A percentile compares a stretch with the other conserved stretches of the same genome.
Evolutionary conservation across 1,140 invertebrate species (phyloP).

Genomic region (Rhynchophorus ferrugineus): DNA sequence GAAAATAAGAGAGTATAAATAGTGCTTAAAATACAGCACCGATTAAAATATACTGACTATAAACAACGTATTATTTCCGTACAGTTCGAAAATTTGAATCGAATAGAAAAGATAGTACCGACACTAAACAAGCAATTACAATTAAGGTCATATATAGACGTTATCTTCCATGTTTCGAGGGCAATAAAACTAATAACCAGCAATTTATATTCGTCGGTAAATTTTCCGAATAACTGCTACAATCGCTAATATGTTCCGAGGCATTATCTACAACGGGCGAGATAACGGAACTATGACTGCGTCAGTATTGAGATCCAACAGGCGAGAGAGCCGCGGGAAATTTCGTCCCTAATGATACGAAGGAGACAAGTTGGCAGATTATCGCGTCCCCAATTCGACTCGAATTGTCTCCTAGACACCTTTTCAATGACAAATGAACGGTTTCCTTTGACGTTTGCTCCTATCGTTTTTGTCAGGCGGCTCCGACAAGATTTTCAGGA

Average conservation of each 20-base stretch:
- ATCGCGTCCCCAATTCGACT: neutral
- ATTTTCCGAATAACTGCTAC: neutral
- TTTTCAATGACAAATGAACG: neutral
- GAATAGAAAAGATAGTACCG: no score
- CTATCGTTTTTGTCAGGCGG: neutral
- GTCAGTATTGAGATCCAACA: neutral
- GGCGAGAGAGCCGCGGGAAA: neutral
- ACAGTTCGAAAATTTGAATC: no score
- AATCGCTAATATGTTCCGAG: neutral
- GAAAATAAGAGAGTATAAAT: no score
- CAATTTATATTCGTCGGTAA: neutral
- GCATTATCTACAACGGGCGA: neutral
- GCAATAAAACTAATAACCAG: neutral
- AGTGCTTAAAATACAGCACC: no score
- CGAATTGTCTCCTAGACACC: constrained; percentile 1
- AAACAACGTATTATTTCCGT: no score
- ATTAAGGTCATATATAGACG: neutral
- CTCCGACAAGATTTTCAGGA: no score
- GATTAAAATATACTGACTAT: no score
- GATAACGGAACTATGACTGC: no score
- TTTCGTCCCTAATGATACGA: constrained; percentile 2
- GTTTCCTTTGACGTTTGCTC: neutral
- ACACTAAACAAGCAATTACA: neutral
- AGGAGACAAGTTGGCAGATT: constrained; percentile 3
- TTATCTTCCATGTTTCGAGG: neutral